Evolutionary conservation across 2,113 vertebrate genomes (phyloP), one percentile per base, ranked within the genome.

Genomic region (Egretta garzetta): DNA sequence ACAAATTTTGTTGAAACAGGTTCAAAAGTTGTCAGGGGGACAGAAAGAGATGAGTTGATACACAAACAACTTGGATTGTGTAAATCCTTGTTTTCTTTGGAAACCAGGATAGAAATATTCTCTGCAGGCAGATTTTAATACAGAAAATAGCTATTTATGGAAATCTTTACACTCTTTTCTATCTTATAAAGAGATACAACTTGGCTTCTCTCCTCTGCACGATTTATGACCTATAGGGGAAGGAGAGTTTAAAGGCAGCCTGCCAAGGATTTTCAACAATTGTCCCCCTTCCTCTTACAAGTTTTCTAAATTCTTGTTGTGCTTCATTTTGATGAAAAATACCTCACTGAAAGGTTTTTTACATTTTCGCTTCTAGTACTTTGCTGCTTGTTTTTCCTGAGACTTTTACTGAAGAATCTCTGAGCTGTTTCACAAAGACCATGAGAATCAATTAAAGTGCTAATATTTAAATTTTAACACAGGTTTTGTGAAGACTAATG

Each of bases 121-220:
- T 91, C 60, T 18, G 19, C 35, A 88, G 68, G 49, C 56, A 92
- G 35, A 32, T 74, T 92, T 81, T 71, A 75, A 75, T 66, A 60
- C 49, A 84, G 64, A 95, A 96, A 95, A 80, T 68, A 43, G 8
- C 56, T 91, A 75, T 91, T 96, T 96, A 96, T 94, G 93, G 96
- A 93, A 93, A 91, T 56, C 24, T 80, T 89, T 84, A 20, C 58
- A 41, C 67, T 45, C 39, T 59, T 92, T 90, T 74, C 55, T 92
- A 5, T 49, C 63, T 92, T 85, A 60, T 17, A 53, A 63, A 81
- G 33, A 72, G 53, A 64, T 81, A 45, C 30, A 64, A 1, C 30
- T 80, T 92, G 43, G 70, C 92, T 91, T 91, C 52, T 67, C n/a
- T 73, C 9, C 33, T 90, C 28, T 52, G 3, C 88, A 7, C 86